Conservation (phyloP, 2,888 invertebrate genomes). For the Pteria penguin region DNA sequence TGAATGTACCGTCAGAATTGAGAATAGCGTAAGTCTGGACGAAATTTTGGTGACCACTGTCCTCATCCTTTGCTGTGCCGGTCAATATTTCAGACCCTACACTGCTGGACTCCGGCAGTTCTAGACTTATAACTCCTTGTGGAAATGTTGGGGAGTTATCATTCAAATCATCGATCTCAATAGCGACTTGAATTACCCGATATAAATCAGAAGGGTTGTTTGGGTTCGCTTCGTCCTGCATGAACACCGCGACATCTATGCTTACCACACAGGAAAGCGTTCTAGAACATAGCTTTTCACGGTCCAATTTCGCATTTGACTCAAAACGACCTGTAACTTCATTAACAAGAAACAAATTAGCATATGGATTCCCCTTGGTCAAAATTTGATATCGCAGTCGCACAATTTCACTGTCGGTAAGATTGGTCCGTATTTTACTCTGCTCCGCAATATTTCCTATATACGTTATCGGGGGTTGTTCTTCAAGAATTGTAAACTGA, state of each 20-base stretch:
- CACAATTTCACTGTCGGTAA: constrained; percentile 18
- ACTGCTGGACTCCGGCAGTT: constrained; percentile 58
- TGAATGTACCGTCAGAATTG: constrained; percentile 56
- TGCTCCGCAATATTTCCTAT: constrained; percentile 56
- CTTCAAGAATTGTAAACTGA: constrained; percentile 25
- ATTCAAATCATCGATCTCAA: constrained; percentile 66
- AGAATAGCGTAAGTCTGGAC: constrained; percentile 59
- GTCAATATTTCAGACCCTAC: constrained; percentile 51
- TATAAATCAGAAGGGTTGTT: constrained; percentile 44
- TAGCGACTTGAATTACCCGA: constrained; percentile 56
- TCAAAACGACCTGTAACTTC: constrained; percentile 59
- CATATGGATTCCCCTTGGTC: constrained; percentile 47
- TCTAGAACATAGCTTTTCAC: constrained; percentile 64
- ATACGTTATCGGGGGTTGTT: constrained; percentile 23
- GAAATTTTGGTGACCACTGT: constrained; percentile 59
- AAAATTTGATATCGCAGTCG: constrained; percentile 52
- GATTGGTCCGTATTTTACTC: constrained; percentile 38
- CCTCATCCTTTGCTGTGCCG: constrained; percentile 61
- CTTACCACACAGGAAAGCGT: constrained; percentile 53
- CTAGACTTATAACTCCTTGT: constrained; percentile 36
- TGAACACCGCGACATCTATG: constrained; percentile 62
- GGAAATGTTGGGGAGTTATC: constrained; percentile 68
- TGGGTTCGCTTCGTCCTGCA: constrained; percentile 29
- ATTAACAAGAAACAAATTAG: constrained; percentile 59
- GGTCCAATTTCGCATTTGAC: constrained; percentile 60